Percentiles rank a stretch among this genome's conserved stretches.
Conservation (phyloP, 1,140 invertebrate genomes). For the Rhagoletis pomonella region DNA sequence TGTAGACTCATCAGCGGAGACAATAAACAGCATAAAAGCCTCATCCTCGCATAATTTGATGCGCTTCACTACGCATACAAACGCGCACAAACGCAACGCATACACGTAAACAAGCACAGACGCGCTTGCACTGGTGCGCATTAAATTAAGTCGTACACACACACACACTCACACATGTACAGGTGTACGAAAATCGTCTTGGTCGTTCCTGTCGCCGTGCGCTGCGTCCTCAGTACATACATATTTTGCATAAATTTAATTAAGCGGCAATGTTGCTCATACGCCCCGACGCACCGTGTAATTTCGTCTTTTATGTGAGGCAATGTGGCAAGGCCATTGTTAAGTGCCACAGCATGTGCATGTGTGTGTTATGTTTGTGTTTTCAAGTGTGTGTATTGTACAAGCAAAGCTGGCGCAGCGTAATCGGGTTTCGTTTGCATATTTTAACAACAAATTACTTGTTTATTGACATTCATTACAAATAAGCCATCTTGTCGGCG, state of each 20-base stretch:
- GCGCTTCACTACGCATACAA: conserved; percentile 16
- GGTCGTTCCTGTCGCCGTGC: not conserved
- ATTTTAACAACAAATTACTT: conserved; percentile 11
- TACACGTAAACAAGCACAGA: not conserved
- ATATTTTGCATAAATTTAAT: conserved; percentile 54
- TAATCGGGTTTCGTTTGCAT: not conserved
- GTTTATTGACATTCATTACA: conserved; percentile 10
- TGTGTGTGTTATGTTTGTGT: conserved; percentile 2
- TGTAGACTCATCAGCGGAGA: conserved; percentile 2
- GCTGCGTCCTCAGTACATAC: not conserved
- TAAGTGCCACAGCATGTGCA: too few relatives aligned
- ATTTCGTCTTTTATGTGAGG: not conserved
- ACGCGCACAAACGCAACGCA: not conserved
- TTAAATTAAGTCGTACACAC: not conserved
- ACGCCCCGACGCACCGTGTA: conserved; percentile 21
- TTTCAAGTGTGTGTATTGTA: not conserved
- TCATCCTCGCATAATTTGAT: conserved; percentile 15
- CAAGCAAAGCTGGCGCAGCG: not conserved
- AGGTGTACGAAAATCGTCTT: not conserved
- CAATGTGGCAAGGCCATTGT: not conserved
- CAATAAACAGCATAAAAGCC: conserved; percentile 10
- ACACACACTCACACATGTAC: not conserved
- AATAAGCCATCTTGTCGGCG: conserved; percentile 2
- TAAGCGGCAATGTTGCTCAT: conserved; percentile 50
- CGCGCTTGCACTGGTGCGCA: not conserved